These are phyloP conservation scores for Amblyteles armatorius DNA, from an alignment of 2,888 invertebrate species.

Conservation along the genomic window DNA sequence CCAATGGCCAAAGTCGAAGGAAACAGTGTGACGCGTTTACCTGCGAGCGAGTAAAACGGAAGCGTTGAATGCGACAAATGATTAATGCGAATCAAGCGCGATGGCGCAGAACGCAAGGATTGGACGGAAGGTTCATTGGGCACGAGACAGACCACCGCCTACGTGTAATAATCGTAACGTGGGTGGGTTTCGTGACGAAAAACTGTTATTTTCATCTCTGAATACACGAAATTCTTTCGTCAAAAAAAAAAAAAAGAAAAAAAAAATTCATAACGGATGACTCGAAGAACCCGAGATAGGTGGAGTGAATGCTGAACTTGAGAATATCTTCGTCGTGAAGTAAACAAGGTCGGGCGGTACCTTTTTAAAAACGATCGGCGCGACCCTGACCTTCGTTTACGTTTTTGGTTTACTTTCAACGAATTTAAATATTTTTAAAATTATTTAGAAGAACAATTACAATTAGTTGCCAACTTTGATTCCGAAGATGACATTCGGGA, in stretches of 20 bases:
- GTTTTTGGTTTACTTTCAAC: not conserved
- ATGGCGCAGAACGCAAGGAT: not conserved
- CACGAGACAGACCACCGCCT: not conserved
- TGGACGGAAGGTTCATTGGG: not conserved
- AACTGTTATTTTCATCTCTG: slow-evolving; percentile 32
- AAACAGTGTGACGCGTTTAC: not conserved
- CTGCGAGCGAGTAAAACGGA: not conserved
- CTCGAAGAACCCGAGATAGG: slow-evolving; percentile 31
- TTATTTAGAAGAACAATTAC: not conserved
- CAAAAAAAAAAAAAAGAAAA: not conserved
- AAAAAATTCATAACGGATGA: slow-evolving; percentile 44
- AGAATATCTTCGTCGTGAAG: slow-evolving; percentile 27
- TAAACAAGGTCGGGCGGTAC: slow-evolving; percentile 21
- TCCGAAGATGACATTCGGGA: not conserved
- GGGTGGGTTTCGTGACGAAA: slow-evolving; percentile 27
- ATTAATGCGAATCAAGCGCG: slow-evolving; percentile 5
- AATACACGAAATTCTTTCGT: slow-evolving; percentile 31
- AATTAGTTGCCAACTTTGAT: not conserved
- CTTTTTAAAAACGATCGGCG: not conserved
- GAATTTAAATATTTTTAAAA: not conserved
- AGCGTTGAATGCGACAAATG: not conserved
- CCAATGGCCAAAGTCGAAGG: not conserved
- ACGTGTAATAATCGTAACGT: slow-evolving; percentile 12
- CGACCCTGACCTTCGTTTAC: slow-evolving; percentile 21
- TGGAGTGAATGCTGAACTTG: slow-evolving; percentile 49